Evolutionary conservation across 2,113 vertebrate species (phyloP), one percentile per base, ranked within the genome.

Genomic region (Menura novaehollandiae): DNA sequence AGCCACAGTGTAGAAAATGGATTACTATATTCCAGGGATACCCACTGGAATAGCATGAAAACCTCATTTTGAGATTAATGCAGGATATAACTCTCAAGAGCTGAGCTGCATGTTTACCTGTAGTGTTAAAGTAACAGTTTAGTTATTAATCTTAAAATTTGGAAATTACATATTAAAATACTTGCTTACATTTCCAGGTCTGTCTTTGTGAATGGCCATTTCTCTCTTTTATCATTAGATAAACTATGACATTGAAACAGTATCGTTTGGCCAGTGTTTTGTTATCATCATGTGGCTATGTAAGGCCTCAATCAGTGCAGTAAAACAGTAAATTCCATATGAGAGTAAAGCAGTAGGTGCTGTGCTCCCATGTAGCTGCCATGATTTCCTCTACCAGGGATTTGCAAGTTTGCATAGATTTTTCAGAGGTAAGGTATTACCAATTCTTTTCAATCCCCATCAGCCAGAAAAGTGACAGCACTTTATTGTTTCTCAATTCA

Each of bases 1-100:
- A 97, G 98, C 98, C 98, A 96, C 97, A 93, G 98, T 98, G 99
- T 98, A 98, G 98, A 99, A 98, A 99, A 99, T 99, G 99, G 99
- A 99, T 99, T 99, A 99, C 98, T 97, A 16, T 97, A 98, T 98
- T 98, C 98, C 97, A 96, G 98, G 98, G 98, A 98, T 95, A 95
- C 98, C 96, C 97, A 95, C 98, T 81, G 97, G 97, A 98, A 96
- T 95, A 97, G 97, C 97, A 97, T 98, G 98, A 98, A 98, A 98
- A 98, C 98, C 97, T 97, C 97, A 97, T 98, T 98, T 98, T 91
- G 94, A 97, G 98, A 97, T 97, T 97, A 97, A 96, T 92, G 96
- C 91, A 90, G 97, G 98, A 98, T 98, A 98, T 95, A 94, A 96
- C 93, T 98, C 92, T 98, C 92, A 33, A 92, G 96, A 96, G 93